A percentile compares a stretch with the other conserved stretches of the same genome.
Evolutionary conservation across 2,797 vertebrate genomes (phyloP).

Genomic region (Caiman crocodilus): DNA sequence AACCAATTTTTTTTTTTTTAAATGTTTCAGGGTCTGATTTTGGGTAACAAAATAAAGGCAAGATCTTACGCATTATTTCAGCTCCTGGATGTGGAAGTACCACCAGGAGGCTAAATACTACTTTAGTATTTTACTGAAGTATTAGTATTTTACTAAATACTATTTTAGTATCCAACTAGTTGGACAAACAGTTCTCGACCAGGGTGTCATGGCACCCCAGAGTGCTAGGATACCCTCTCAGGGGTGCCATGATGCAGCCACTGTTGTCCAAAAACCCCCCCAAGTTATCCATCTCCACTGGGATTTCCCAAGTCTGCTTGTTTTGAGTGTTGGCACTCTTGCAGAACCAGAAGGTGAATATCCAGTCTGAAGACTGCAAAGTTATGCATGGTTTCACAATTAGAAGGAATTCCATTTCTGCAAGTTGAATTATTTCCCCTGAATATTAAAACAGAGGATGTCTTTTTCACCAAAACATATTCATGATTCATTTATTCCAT

Average conservation of each 20-base stretch:
- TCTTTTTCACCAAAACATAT: background rate
- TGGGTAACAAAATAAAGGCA: background rate
- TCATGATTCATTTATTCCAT: slow-evolving; percentile 8
- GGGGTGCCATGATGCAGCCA: too few species aligned
- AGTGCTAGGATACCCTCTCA: too few species aligned
- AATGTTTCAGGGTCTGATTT: background rate
- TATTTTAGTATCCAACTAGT: too few species aligned
- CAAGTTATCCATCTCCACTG: background rate
- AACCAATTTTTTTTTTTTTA: background rate
- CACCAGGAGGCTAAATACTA: too few species aligned
- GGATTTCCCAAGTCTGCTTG: rapidly evolving
- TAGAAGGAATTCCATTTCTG: background rate
- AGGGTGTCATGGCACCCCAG: too few species aligned
- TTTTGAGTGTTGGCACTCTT: rapidly evolving
- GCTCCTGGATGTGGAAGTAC: background rate
- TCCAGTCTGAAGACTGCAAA: rapidly evolving
- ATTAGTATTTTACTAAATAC: too few species aligned
- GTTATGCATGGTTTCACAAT: slow-evolving; percentile 9
- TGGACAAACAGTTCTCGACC: background rate
- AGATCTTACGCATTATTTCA: background rate
- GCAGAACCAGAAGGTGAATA: slow-evolving; percentile 10
- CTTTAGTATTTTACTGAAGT: too few species aligned
- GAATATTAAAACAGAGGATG: slow-evolving; percentile 36
- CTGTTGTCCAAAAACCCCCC: too few species aligned
- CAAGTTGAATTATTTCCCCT: slow-evolving; percentile 44